Base-by-base conservation (phyloP, 2,888 invertebrate genomes). In the Ferdinandea cuprea region DNA sequence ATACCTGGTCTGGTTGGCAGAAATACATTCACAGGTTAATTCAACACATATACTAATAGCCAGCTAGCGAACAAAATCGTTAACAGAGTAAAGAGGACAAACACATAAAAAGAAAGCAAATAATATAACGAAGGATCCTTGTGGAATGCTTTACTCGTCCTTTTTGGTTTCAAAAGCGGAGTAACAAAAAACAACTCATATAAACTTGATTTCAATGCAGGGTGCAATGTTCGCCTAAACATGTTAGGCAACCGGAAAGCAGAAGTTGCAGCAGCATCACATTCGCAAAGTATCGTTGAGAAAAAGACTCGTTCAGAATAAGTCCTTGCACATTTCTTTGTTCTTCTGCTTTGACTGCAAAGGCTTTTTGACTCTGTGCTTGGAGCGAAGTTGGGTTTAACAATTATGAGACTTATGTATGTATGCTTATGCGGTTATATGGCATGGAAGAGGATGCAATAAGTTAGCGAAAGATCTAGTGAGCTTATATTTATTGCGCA, bases 171-270 rank as follows among this genome's bases (percentile, higher is more conserved):
- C 40, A 52, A 77, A 65, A 63, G 40, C 56, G 11, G 46, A 25
- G 25, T 11, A 30, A 13, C n/a, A 61, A 32, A 66, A 32, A 30
- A 46, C 30, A 46, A 11, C n/a, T 6, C 1, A 2, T 11, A n/a
- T 13, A 11, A 56, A 42, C 59, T 61, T 66, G 40, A 25, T 35
- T 66, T 44, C 37, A 48, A 48, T 63, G 48, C 32, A 54, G 74
- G 69, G 74, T 74, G 80, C 80, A 80, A 80, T 74, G 80, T 50
- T 80, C 74, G 80, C 56, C 58, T 80, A 80, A 80, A 80, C 58
- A 80, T 50, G 63, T 63, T 28, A 63, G 35, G 25, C 8, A 65
- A 30, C 40, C 28, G n/a, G 50, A 28, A 48, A 28, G 25, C 25
- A 25, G 25, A 2, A 25, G 25, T 5, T 3, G 25, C 25, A 66